Base-by-base conservation (phyloP, 2,113 vertebrate species). In the Chlamydotis undulata region DNA sequence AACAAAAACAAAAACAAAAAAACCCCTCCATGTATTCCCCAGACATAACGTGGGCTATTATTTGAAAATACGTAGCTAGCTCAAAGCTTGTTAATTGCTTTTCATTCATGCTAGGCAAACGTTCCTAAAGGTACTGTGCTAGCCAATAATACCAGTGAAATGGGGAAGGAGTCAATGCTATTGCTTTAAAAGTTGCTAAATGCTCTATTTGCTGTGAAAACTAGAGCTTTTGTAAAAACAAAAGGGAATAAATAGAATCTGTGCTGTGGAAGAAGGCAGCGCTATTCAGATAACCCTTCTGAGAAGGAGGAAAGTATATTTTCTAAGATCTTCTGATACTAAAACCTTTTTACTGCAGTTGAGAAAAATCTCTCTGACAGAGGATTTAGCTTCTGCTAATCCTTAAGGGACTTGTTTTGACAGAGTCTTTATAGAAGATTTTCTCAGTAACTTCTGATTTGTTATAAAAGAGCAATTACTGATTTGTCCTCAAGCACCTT, bases 351-450 rank as follows among this genome's bases (percentile, higher is more conserved):
- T 97, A 83, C 50, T 92, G 95, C 95, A 77, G 87, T 96, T 97
- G 97, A 97, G 97, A 96, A 96, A 93, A 96, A 97, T 89, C 76
- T 97, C 94, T 97, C 95, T 97, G 97, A 93, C 93, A 88, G 97
- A 95, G 96, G 97, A 97, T 98, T 98, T 98, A 96, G 89, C 94
- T 90, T 82, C 84, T 94, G 73, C 96, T 98, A 98, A 98, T 98
- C 97, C 97, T 97, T 94, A 91, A 96, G 97, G 96, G 97, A 97
- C 97, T 98, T 98, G 98, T 98, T 98, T 98, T 98, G 97, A 98
- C 98, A 98, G 95, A 96, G 90, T 94, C 96, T 97, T 98, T 97
- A 91, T 71, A 82, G 96, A 93, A 97, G 94, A 96, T 98, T 97
- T 98, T 97, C 94, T 93, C 61, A 45, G 96, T 89, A 97, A 97